These are phyloP conservation scores for Anthopleura xanthogrammica DNA, from an alignment of 92 coral and sea anemone genomes.

Conservation along the genomic window DNA sequence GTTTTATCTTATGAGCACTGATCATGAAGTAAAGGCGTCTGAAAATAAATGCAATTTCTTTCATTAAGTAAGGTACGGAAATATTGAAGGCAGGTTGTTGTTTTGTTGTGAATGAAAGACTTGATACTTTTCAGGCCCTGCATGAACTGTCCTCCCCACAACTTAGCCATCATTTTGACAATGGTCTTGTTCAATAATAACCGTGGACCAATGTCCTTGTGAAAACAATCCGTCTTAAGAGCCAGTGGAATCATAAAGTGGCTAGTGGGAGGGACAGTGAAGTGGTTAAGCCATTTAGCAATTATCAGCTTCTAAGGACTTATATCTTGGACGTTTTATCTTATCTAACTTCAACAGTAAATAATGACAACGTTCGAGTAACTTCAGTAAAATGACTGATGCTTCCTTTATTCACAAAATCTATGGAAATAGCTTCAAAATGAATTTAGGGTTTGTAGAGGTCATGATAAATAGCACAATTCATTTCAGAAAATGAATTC, in stretches of 20 bases:
- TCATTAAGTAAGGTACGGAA: background rate
- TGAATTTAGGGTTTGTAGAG: too few species aligned
- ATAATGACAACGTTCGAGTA: background rate
- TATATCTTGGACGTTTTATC: background rate
- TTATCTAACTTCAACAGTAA: background rate
- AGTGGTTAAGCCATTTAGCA: constrained; percentile 6
- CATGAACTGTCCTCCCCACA: background rate
- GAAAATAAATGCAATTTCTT: background rate
- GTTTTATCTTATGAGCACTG: background rate
- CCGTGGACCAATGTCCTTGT: background rate
- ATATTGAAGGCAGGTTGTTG: background rate
- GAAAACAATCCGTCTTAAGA: background rate
- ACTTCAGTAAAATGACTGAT: background rate
- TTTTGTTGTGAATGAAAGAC: background rate
- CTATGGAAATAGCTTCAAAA: background rate
- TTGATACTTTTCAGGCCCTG: background rate
- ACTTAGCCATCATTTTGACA: background rate
- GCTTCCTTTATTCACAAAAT: background rate
- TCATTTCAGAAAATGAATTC: too few species aligned
- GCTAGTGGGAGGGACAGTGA: background rate
- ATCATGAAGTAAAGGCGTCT: background rate
- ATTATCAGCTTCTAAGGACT: constrained; percentile 4
- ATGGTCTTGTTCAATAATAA: background rate
- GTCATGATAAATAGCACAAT: too few species aligned
- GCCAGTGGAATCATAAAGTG: background rate